phyloP scores from a whole-genome alignment of 2,888 invertebrate species.

The Andrena praecox region DNA sequence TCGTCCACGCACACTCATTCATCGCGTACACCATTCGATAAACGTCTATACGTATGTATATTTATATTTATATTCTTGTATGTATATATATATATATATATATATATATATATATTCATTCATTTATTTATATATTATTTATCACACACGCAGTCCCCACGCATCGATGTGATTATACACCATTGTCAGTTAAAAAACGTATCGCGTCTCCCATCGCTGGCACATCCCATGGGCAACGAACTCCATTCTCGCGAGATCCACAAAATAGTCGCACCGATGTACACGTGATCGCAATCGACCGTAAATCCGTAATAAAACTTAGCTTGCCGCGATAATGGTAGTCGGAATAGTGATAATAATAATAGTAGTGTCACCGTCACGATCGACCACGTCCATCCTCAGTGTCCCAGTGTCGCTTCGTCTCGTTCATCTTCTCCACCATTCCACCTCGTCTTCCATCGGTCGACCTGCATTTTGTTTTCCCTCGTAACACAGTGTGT shows the following conservation, averaged over 20 bases:
- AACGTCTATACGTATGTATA: constrained; percentile 73
- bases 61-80: constrained; percentile 53
- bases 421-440: background rate
- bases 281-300: constrained; percentile 46
- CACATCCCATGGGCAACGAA: constrained; percentile 28
- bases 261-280: constrained; percentile 70
- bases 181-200: constrained; percentile 67
- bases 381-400: constrained; percentile 51
- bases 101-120: constrained; percentile 49
- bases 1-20: constrained; percentile 18
- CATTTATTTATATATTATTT: constrained; percentile 58
- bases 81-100: constrained; percentile 52
- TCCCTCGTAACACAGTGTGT: constrained; percentile 11
- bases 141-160: constrained; percentile 63
- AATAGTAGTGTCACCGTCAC: constrained; percentile 65
- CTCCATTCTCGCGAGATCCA: constrained; percentile 63
- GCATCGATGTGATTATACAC: constrained; percentile 68
- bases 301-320: constrained; percentile 62
- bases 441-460: background rate
- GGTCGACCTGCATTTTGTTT: constrained; percentile 8
- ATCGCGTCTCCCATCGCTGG: constrained; percentile 51
- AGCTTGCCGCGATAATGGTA: constrained; percentile 54
- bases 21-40: constrained; percentile 50
- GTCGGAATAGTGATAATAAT: constrained; percentile 59
- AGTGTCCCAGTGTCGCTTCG: background rate